Conservation (phyloP, 2,888 invertebrate species). For the Amphipoea lucens region DNA sequence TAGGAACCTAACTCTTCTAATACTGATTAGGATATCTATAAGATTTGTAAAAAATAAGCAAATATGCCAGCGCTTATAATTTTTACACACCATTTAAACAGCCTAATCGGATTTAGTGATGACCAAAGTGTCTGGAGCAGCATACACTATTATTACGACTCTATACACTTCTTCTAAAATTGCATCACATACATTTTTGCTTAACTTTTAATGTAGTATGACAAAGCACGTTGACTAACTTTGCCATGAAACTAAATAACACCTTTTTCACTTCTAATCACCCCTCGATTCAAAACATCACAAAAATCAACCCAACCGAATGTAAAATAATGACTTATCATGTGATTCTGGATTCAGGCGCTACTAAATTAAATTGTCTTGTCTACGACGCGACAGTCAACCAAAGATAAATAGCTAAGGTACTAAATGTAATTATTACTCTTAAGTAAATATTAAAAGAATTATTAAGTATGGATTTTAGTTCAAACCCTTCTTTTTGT, state of each 20-base stretch:
- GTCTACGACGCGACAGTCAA: not conserved
- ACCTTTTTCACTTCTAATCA: not conserved
- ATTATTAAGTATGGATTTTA: not conserved
- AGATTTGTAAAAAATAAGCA: not conserved
- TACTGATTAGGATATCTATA: not conserved
- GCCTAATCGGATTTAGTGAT: too few relatives aligned
- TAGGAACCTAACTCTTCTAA: not conserved
- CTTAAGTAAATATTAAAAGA: not conserved
- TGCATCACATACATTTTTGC: not conserved
- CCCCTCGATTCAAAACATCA: not conserved
- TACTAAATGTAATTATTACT: not conserved
- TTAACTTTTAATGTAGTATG: not conserved
- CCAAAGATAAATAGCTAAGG: not conserved
- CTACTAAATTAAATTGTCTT: not conserved
- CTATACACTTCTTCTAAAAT: not conserved
- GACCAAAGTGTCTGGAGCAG: not conserved
- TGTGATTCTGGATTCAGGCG: not conserved
- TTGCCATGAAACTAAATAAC: not conserved
- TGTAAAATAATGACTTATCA: not conserved
- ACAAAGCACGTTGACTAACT: not conserved
- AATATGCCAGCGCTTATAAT: too few relatives aligned
- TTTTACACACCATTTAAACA: not conserved
- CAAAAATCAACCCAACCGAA: not conserved
- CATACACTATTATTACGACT: not conserved
- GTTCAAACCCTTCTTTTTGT: not conserved